Evolutionary conservation across 2,113 vertebrate genomes (phyloP).

Genomic region (Asarcornis scutulata): DNA sequence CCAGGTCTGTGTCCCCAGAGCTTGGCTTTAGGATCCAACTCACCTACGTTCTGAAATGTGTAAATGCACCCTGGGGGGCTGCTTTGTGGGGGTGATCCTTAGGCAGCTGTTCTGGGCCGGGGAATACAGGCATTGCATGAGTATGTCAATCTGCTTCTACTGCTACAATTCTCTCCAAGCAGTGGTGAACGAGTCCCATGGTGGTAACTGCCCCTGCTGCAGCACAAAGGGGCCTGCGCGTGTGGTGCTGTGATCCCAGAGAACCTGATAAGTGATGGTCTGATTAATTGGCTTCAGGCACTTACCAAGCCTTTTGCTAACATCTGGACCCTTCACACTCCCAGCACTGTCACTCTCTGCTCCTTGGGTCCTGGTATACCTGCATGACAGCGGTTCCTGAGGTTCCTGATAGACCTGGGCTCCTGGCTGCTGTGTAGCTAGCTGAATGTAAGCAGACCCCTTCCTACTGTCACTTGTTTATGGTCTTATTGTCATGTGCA

Average conservation of each 20-base stretch:
- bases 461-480: rapidly evolving
- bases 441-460: not conserved
- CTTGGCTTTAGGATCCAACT: not conserved
- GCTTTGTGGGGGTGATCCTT: not conserved
- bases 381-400: too few relatives aligned
- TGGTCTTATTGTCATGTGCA: rapidly evolving
- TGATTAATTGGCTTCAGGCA: not conserved
- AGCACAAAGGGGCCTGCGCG: not conserved
- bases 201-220: not conserved
- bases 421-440: not conserved
- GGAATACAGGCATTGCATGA: rapidly evolving
- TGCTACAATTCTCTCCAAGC: rapidly evolving
- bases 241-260: rapidly evolving
- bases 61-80: not conserved
- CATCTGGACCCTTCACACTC: not conserved
- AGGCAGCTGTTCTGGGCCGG: not conserved
- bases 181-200: rapidly evolving
- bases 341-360: not conserved
- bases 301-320: rapidly evolving
- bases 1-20: rapidly evolving
- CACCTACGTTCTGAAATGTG: rapidly evolving
- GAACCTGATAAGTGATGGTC: not conserved
- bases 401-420: rapidly evolving
- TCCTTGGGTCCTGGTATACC: rapidly evolving
- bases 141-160: not conserved